phyloP scores from a whole-genome alignment of 2,888 invertebrate species.

The Entomobrya proxima region DNA sequence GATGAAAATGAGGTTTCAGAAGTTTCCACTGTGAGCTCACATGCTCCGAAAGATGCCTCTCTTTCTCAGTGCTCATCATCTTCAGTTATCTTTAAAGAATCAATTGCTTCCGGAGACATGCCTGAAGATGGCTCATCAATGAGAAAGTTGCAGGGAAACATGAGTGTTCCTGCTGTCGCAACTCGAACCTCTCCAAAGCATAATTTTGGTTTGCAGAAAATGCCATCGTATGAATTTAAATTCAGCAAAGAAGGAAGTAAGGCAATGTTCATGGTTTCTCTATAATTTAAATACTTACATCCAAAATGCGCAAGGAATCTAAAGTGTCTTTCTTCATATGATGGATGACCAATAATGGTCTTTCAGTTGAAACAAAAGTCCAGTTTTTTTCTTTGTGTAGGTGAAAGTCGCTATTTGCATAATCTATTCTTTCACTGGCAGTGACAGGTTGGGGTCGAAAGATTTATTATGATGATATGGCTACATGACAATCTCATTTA shows the following conservation, averaged over 20 bases:
- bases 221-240: constrained; percentile 75
- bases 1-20: constrained; percentile 52
- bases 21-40: constrained; percentile 47
- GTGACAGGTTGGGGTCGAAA: neutral
- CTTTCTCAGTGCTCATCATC: constrained; percentile 9
- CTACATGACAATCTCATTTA: constrained; percentile 41
- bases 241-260: constrained; percentile 60
- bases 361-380: too few relatives aligned
- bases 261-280: neutral
- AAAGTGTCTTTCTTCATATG: too few relatives aligned
- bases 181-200: constrained; percentile 21
- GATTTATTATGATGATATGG: constrained; percentile 58
- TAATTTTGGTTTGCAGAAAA: constrained; percentile 71
- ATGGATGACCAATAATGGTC: too few relatives aligned
- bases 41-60: constrained; percentile 61
- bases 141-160: neutral
- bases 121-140: constrained; percentile 55
- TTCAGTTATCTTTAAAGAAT: constrained; percentile 43
- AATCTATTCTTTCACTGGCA: neutral
- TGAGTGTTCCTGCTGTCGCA: neutral
- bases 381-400: too few relatives aligned
- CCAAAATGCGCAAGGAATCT: too few relatives aligned
- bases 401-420: neutral
- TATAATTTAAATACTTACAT: too few relatives aligned
- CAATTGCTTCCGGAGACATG: constrained; percentile 24